These are phyloP conservation scores for Cyanoderma ruficeps DNA, from an alignment of 2,113 vertebrate genomes.

Conservation along the genomic window DNA sequence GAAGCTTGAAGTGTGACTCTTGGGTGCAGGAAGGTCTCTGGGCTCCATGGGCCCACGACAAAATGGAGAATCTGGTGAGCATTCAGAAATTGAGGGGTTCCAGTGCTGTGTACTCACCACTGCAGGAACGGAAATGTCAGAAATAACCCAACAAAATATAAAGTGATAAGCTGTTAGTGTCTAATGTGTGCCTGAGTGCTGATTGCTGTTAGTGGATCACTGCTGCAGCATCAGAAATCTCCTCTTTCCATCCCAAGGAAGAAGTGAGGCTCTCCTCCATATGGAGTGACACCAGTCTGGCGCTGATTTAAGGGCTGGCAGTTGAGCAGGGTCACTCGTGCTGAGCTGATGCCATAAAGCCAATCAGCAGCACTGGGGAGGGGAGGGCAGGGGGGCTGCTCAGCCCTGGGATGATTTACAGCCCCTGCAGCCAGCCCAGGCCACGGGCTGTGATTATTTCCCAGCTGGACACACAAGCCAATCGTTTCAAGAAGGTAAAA, in stretches of 20 bases:
- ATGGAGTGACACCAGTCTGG: background rate
- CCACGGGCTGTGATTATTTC: slow-evolving; percentile 59
- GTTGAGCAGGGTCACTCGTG: background rate
- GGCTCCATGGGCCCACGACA: accelerated
- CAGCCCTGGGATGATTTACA: slow-evolving; percentile 63
- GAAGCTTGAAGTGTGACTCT: background rate
- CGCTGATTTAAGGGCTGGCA: slow-evolving; percentile 49
- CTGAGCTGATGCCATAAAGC: slow-evolving; percentile 35
- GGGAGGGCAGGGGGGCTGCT: background rate
- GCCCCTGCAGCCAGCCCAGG: slow-evolving; percentile 45
- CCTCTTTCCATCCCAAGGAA: background rate
- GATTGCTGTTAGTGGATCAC: background rate
- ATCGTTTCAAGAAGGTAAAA: slow-evolving; percentile 61
- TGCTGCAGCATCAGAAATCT: background rate
- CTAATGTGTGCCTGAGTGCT: background rate
- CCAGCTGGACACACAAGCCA: slow-evolving; percentile 46
- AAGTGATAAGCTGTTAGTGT: background rate
- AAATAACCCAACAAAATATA: background rate
- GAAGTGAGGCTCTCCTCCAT: background rate
- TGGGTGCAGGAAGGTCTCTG: background rate
- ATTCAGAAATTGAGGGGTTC: background rate
- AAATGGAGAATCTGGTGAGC: background rate
- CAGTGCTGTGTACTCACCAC: background rate
- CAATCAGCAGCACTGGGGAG: background rate
- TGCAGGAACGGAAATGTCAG: background rate